Base-by-base conservation (phyloP, 23 tunicate species). In the Phallusia fumigata region DNA sequence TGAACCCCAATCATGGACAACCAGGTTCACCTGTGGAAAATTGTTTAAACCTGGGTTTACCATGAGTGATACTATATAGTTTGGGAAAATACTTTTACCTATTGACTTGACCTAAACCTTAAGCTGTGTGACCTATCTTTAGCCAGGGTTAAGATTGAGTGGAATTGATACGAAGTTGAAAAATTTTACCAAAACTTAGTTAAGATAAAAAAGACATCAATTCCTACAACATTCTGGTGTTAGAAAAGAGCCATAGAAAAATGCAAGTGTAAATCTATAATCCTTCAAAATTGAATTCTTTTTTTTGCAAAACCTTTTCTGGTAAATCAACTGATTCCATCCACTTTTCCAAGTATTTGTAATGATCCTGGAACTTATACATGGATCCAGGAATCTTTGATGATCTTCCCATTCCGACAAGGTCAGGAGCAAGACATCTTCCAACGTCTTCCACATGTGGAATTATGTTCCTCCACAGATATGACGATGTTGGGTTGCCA, bases 1-100 rank as follows among this genome's bases (percentile, higher is more conserved):
- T 58, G 98, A 94, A 12, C 98, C 98, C 98, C 98, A 94, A 81
- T 94, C 98, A 89, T 94, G 98, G 21, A 89, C 75, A 0, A 89
- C 98, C 44, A 94, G 50, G 65, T 86, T 94, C 0, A 94, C 81
- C 98, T 89, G 65, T 65, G 33, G 50, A 35, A 64, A 78, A 18
- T n/a, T 24, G 22, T 32, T 31, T 32, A 13, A 19, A 74, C 36
- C 11, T 5, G 32, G 6, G 31, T 6, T 65, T 65, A 65, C 32
- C 11, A 65, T 65, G 31, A 65, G 31, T 65, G 31, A 26, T 65
- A 40, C 47, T 3, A 40, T 3, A 40, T 40, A 40, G 5, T 40
- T 40, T 40, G 8, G 47, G n/a, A n/a, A 40, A 3, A 3, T 40
- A 3, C 10, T 40, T 40, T 40, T 40, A 40, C 47, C 47, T 3